phyloP scores from a whole-genome alignment of 2,888 invertebrate species.

The Parnassius mnemosyne region DNA sequence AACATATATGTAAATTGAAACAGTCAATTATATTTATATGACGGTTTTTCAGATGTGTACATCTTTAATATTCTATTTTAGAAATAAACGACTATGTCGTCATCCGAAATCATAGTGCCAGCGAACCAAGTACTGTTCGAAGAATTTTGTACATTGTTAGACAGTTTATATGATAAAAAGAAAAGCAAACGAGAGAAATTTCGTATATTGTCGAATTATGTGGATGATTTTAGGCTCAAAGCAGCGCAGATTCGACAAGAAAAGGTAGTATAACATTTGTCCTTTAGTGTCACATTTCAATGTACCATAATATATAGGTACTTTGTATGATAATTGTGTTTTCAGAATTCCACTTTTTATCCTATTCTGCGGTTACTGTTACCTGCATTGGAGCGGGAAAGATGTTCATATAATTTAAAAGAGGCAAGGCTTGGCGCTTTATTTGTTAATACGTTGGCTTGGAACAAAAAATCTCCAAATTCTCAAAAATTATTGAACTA shows the following conservation, averaged over 20 bases:
- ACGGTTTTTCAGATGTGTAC: no score
- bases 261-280: constrained; percentile 53
- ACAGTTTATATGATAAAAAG: constrained; percentile 74
- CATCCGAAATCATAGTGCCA: constrained; percentile 34
- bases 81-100: constrained; percentile 10
- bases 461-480: constrained; percentile 82
- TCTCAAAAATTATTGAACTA: constrained; percentile 62
- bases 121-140: constrained; percentile 71
- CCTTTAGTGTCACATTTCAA: no score
- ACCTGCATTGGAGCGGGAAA: constrained; percentile 88
- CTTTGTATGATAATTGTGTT: constrained; percentile 29
- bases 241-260: constrained; percentile 45
- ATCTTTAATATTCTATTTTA: background rate
- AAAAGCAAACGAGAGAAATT: constrained; percentile 69
- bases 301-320: no score
- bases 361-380: constrained; percentile 89
- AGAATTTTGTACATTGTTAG: constrained; percentile 81
- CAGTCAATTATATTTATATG: no score
- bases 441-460: constrained; percentile 87
- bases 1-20: no score
- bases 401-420: constrained; percentile 91
- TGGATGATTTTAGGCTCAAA: constrained; percentile 68
- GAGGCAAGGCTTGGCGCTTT: constrained; percentile 86
- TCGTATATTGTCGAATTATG: constrained; percentile 67
- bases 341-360: constrained; percentile 82